Conservation (phyloP, 2,797 vertebrate genomes). For the Acipenser ruthenus region DNA sequence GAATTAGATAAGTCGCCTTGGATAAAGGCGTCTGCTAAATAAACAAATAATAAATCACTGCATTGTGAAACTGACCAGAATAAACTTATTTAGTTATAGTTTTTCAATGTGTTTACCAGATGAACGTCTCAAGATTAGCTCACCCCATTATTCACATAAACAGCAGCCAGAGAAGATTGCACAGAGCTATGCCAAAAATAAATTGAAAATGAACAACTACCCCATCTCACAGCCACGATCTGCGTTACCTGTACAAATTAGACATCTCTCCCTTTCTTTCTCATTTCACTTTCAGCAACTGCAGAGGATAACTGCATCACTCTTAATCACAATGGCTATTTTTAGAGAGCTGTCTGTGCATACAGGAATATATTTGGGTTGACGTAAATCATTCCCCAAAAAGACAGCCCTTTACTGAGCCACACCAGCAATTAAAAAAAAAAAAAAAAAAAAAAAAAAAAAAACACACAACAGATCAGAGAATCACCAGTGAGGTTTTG, state of each 20-base stretch:
- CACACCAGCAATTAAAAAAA: slow-evolving; percentile 9
- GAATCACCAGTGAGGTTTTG: too few relatives aligned
- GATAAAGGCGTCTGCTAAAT: too few relatives aligned
- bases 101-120: too few relatives aligned
- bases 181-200: slow-evolving; percentile 12
- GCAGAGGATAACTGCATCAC: slow-evolving; percentile 29
- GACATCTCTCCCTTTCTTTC: background rate
- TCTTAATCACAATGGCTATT: slow-evolving; percentile 18
- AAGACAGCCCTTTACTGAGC: slow-evolving; percentile 7
- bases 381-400: background rate
- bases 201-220: background rate
- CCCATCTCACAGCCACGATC: background rate
- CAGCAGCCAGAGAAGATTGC: background rate
- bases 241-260: slow-evolving; percentile 16
- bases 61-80: too few relatives aligned
- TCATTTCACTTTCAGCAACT: background rate
- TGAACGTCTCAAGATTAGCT: too few relatives aligned
- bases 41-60: too few relatives aligned
- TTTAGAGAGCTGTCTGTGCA: slow-evolving; percentile 16
- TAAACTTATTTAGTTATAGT: too few relatives aligned
- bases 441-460: slow-evolving; percentile 13
- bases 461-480: slow-evolving; percentile 19
- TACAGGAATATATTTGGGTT: slow-evolving; percentile 10
- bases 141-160: too few relatives aligned
- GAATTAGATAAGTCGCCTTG: too few relatives aligned